Evolutionary conservation across 2,888 invertebrate species (phyloP), one percentile per base, ranked within the genome.

Genomic region (Microctonus hyperodae): DNA sequence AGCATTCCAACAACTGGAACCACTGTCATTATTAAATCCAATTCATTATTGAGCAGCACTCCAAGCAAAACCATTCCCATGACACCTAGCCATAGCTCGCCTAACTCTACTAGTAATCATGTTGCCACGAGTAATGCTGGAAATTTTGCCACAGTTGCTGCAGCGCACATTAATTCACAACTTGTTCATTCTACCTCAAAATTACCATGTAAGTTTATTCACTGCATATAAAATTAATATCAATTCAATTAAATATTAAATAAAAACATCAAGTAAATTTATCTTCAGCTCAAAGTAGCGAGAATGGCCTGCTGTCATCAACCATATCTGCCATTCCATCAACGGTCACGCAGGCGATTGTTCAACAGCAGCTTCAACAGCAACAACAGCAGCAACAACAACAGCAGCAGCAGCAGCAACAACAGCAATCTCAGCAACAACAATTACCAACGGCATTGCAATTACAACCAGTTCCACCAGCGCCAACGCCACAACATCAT

Each of bases 81-180:
- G 88, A 88, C 88, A 87, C 87, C 87, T 67, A 83, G 82, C 81
- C 83, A 83, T 78, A 82, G 80, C 81, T 83, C 83, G 76, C 83
- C 82, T 74, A 84, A 81, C 78, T 82, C 83, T 69, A 81, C 81
- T 57, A 82, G 78, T 75, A 83, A 84, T 76, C 83, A 83, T 67
- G 78, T 84, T 67, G 80, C 81, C 57, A 80, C 83, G 61, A 81
- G 82, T 65, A 84, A 82, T 72, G 81, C 81, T 66, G 85, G 88
- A 73, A 88, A 88, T 77, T 91, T 91, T 85, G 90, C 91, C 70
- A 89, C 90, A 37, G 90, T 90, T 76, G 89, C 90, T 72, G 88
- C 88, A 59, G 82, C 83, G 69, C 84, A 84, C 75, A 82, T 79
- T 72, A 84, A 80, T 73, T 83, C 82, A 67, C 83, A 84, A 82